A percentile compares a stretch with the other conserved stretches of the same genome.
phyloP scores from a whole-genome alignment of 2,888 invertebrate species.

The Ophioninae sp. region DNA sequence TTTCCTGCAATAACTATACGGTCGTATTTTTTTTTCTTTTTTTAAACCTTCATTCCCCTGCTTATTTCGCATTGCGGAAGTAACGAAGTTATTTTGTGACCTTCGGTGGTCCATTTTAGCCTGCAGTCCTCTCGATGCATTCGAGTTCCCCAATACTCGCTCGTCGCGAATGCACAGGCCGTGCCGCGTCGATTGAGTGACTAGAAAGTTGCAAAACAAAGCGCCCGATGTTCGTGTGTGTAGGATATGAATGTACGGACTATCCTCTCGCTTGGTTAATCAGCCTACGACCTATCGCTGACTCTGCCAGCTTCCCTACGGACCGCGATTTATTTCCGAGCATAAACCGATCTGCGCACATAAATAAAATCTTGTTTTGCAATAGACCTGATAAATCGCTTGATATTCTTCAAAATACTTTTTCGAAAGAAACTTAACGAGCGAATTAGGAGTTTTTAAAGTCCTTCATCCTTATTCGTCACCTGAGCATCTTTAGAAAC shows the following conservation, averaged over 20 bases:
- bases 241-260: constrained; percentile 12
- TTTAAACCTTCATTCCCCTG: not conserved
- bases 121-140: not conserved
- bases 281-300: constrained; percentile 57
- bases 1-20: not conserved
- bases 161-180: constrained; percentile 13
- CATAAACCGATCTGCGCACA: constrained; percentile 45
- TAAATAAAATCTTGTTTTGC: not conserved
- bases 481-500: not conserved
- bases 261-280: constrained; percentile 50
- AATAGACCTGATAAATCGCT: not conserved
- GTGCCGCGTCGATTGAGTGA: constrained; percentile 31
- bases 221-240: constrained; percentile 34
- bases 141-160: constrained; percentile 25
- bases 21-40: not conserved
- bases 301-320: constrained; percentile 28
- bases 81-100: constrained; percentile 10
- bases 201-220: constrained; percentile 65
- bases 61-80: not conserved
- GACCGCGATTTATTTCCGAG: constrained; percentile 50
- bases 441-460: not conserved
- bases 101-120: constrained; percentile 12
- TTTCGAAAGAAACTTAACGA: not conserved
- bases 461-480: not conserved
- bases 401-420: not conserved